These are phyloP conservation scores for Cynopterus sphinx DNA, from an alignment of 2,797 vertebrate genomes.

Conservation along the genomic window DNA sequence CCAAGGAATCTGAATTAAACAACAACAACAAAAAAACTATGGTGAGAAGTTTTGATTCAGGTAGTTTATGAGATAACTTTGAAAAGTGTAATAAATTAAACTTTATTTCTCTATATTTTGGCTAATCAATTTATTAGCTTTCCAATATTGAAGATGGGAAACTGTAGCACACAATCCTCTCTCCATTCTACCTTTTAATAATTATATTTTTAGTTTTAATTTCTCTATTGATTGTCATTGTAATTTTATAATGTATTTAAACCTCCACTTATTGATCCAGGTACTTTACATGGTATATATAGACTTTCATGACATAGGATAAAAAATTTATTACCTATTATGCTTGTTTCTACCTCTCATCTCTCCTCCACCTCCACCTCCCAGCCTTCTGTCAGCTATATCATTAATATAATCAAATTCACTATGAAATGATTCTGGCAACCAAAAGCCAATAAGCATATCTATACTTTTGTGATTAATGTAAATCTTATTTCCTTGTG, in stretches of 20 bases:
- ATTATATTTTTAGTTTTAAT: constrained; percentile 1
- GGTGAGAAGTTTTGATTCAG: background rate
- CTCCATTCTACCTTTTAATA: background rate
- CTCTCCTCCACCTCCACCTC: background rate
- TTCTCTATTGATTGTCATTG: background rate
- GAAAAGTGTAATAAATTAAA: background rate
- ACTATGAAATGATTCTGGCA: constrained; percentile 21
- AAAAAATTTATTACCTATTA: background rate
- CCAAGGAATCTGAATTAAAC: background rate
- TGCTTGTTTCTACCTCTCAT: background rate
- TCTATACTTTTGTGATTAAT: background rate
- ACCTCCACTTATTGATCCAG: background rate
- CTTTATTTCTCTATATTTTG: constrained; percentile 28
- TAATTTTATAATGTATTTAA: constrained; percentile 41
- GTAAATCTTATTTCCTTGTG: background rate
- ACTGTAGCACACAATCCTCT: background rate
- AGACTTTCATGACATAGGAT: background rate
- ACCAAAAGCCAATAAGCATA: constrained; percentile 19
- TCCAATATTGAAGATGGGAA: background rate
- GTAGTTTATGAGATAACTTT: background rate
- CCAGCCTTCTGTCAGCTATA: background rate
- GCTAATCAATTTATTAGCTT: background rate
- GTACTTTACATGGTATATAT: background rate
- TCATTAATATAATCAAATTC: background rate
- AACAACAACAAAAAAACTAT: background rate